Evolutionary conservation across 2,113 vertebrate genomes (phyloP).

Genomic region (Orientallactaga bullata): DNA sequence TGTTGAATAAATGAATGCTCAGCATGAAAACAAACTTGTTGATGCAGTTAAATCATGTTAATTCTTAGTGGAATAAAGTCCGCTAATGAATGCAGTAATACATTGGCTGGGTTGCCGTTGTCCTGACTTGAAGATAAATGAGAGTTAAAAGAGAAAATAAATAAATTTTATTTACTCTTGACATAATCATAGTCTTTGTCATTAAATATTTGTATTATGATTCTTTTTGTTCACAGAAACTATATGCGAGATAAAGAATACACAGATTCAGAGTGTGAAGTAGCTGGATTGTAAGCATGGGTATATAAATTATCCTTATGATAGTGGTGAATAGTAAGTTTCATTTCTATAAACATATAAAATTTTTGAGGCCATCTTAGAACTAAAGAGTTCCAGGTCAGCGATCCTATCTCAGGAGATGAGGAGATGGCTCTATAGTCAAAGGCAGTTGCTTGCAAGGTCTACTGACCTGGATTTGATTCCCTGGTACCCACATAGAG

Average conservation of each 20-base stretch:
- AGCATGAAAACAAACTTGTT: background rate
- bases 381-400: too few relatives aligned
- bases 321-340: background rate
- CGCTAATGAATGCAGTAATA: background rate
- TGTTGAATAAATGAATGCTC: slow-evolving; percentile 37
- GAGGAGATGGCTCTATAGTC: too few relatives aligned
- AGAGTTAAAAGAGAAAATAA: slow-evolving; percentile 9
- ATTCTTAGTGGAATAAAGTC: slow-evolving; percentile 9
- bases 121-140: slow-evolving; percentile 40
- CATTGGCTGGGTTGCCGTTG: background rate
- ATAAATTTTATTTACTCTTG: background rate
- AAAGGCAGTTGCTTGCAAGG: too few relatives aligned
- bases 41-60: slow-evolving; percentile 11
- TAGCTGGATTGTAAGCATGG: background rate
- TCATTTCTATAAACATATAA: background rate
- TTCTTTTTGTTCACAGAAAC: background rate
- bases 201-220: slow-evolving; percentile 14
- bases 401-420: too few relatives aligned
- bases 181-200: background rate
- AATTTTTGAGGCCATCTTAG: too few relatives aligned
- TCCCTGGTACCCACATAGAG: too few relatives aligned
- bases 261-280: background rate
- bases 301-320: background rate
- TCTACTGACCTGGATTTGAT: too few relatives aligned
- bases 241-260: background rate